A percentile compares a stretch with the other conserved stretches of the same genome.
Conservation (phyloP, 2,888 invertebrate genomes). For the Lochmaea crataegi region DNA sequence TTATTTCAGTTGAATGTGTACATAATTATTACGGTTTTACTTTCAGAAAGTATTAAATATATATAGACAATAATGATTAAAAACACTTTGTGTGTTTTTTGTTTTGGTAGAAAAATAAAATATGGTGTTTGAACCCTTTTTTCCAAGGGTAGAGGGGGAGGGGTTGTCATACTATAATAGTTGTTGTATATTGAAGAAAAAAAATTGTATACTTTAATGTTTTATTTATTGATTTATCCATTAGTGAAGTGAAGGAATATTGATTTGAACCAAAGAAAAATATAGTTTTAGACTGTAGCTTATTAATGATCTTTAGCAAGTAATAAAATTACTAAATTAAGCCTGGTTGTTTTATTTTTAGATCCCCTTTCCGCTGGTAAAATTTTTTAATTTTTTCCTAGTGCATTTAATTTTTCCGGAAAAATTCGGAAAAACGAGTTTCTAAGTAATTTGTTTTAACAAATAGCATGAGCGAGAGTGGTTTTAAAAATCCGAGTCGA, state of each 20-base stretch:
- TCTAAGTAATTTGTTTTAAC: no score
- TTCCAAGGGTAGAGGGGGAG: not conserved
- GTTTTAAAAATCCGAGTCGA: no score
- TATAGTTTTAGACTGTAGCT: constrained; percentile 61
- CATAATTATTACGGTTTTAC: constrained; percentile 48
- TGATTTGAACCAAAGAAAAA: constrained; percentile 60
- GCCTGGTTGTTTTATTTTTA: constrained; percentile 22
- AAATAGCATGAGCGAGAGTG: no score
- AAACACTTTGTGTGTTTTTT: constrained; percentile 58
- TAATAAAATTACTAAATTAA: constrained; percentile 52
- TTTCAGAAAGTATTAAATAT: constrained; percentile 58
- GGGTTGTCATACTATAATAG: constrained; percentile 52
- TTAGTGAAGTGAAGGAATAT: constrained; percentile 48
- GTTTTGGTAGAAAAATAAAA: constrained; percentile 50
- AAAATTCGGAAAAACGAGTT: no score
- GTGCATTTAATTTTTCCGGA: no score
- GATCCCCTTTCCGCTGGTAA: not conserved
- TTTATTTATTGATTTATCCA: constrained; percentile 54
- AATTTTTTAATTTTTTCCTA: no score
- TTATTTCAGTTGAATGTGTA: constrained; percentile 46
- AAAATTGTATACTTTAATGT: constrained; percentile 53
- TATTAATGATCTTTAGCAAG: constrained; percentile 56
- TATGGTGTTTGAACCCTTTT: constrained; percentile 55
- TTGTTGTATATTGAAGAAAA: constrained; percentile 54
- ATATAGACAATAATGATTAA: constrained; percentile 61